Conservation (phyloP, 2,888 invertebrate species). For the Tuta absoluta region DNA sequence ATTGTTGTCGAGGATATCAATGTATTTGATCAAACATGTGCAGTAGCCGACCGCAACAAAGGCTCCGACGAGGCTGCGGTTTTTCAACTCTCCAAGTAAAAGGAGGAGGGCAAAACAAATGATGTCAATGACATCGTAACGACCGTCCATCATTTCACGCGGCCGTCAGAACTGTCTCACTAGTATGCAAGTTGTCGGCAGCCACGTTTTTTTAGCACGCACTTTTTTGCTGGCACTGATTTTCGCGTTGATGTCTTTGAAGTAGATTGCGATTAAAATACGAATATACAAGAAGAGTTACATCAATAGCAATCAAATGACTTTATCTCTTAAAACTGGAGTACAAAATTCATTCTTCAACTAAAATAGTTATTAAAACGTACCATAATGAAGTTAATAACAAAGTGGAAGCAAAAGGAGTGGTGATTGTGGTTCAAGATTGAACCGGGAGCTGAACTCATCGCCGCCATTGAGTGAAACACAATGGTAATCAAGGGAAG, state of each 20-base stretch:
- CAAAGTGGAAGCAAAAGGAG: conserved; percentile 53
- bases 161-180: conserved; percentile 66
- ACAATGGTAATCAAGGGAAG: conserved; percentile 63
- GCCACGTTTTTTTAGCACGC: conserved; percentile 27
- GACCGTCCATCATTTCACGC: conserved; percentile 63
- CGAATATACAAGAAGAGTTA: background rate
- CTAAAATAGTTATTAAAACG: conserved; percentile 58
- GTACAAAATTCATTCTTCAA: conserved; percentile 34
- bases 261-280: background rate
- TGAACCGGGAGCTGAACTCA: conserved; percentile 61
- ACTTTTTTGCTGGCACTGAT: conserved; percentile 30
- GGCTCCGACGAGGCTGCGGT: conserved; percentile 41
- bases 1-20: background rate
- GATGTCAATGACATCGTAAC: conserved; percentile 72
- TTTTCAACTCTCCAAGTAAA: conserved; percentile 48
- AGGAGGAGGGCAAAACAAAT: conserved; percentile 61
- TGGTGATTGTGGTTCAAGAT: conserved; percentile 59
- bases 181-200: conserved; percentile 27
- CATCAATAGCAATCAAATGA: too few relatives aligned
- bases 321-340: background rate
- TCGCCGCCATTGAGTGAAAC: conserved; percentile 56
- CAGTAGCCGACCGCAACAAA: conserved; percentile 54
- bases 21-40: conserved; percentile 28
- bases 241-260: conserved; percentile 53
- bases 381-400: conserved; percentile 52